Evolutionary conservation across 1,140 invertebrate genomes (phyloP), one percentile per base, ranked within the genome.

Genomic region (Spodoptera frugiperda): DNA sequence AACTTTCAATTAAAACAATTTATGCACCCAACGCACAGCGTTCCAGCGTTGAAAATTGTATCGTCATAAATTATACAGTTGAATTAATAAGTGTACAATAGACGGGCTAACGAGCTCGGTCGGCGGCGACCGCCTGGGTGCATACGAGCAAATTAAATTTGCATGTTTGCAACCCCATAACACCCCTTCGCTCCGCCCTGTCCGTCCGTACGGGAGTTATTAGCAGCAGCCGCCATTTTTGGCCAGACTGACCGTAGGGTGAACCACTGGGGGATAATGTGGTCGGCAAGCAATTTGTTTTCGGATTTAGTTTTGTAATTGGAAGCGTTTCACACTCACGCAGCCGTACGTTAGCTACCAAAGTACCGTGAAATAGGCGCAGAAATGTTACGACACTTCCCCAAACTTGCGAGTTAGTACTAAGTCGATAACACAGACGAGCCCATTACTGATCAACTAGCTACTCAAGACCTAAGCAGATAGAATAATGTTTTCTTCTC

Each of bases 51-150:
- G 82, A 82, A 81, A 76, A 84, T 83, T 84, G 82, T 79, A 70
- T 76, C 55, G 53, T 79, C 83, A 89, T 93, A 92, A 92, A 89
- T 91, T 89, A 86, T 81, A 72, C 83, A 87, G 83, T 92, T 91
- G 89, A 91, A 93, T 91, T 93, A 92, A 91, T 91, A 89, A 91
- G 78, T 84, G 82, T 80, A 89, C 89, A 92, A 91, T 91, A 83
- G 88, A 81, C 81, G 67, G 65, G 72, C 84, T 91, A 90, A 91
- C 85, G 82, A 87, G 84, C 84, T 51, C 86, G 11, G 84, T 83
- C 68, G 87, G 89, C 65, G 82, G 79, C 82, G 76, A 81, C 81
- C 82, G 84, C 84, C 82, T 86, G 87, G 77, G 84, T 82, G 86
- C 84, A 79, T 85, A 84, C 65, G 76, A 81, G 83, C 84, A 83